phyloP scores from a whole-genome alignment of 2,113 vertebrate species.

The Aix galericulata region DNA sequence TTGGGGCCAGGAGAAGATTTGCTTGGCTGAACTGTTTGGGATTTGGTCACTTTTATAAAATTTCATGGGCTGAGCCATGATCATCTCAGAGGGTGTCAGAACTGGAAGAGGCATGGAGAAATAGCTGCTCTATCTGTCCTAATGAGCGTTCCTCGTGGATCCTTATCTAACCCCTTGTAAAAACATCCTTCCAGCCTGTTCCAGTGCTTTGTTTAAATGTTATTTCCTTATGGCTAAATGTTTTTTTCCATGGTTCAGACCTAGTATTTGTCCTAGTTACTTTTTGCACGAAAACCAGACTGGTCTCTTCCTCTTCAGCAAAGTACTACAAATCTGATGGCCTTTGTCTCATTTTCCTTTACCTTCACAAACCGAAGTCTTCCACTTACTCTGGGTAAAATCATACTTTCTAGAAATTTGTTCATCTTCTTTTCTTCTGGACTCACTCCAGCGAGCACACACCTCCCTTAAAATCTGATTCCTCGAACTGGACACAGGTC shows the following conservation, averaged over 20 bases:
- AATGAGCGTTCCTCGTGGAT: neutral
- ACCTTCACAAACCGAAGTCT: neutral
- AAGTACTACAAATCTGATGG: rapidly evolving
- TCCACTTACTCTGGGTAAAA: neutral
- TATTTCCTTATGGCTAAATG: neutral
- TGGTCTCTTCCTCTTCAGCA: neutral
- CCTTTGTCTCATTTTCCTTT: neutral
- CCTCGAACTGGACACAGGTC: rapidly evolving
- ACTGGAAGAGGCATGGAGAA: neutral
- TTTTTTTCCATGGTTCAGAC: neutral
- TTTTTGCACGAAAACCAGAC: neutral
- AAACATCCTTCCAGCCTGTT: neutral
- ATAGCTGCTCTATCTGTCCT: neutral
- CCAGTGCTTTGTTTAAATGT: neutral
- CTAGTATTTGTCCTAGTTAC: neutral
- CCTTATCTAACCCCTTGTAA: neutral
- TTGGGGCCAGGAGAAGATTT: neutral
- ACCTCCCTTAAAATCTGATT: neutral
- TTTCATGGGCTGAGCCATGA: rapidly evolving
- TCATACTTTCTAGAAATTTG: neutral
- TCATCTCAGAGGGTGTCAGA: neutral
- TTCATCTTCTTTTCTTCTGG: neutral
- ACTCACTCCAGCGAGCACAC: neutral
- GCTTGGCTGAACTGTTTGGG: rapidly evolving
- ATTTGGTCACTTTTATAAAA: neutral